Conservation (phyloP, 2,888 invertebrate genomes). For the Drosophila phalerata region DNA sequence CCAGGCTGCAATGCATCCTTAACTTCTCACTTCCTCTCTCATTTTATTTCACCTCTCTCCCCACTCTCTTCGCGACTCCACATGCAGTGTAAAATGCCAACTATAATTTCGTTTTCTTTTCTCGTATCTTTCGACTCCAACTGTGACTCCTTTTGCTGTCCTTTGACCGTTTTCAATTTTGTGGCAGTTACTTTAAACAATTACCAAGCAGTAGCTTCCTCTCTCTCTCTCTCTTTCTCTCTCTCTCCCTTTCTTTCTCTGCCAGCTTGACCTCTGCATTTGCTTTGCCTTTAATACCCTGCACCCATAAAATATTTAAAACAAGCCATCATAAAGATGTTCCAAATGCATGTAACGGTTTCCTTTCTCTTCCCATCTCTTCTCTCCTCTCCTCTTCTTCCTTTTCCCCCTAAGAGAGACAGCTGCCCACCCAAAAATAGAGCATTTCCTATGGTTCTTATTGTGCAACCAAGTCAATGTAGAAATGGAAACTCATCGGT, state of each 20-base stretch:
- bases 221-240: not conserved
- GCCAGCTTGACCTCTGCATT: not conserved
- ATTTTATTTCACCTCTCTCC: not conserved
- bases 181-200: slow-evolving; percentile 70
- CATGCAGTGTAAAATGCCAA: slow-evolving; percentile 1
- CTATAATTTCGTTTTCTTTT: slow-evolving; percentile 29
- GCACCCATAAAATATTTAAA: slow-evolving; percentile 12
- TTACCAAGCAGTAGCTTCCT: slow-evolving; percentile 39
- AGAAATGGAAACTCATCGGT: not conserved
- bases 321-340: slow-evolving; percentile 7
- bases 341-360: slow-evolving; percentile 3
- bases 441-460: not conserved
- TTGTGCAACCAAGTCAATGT: not conserved
- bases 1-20: slow-evolving; percentile 16
- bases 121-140: slow-evolving; percentile 11
- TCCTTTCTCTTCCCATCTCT: not conserved
- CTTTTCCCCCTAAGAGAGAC: not conserved
- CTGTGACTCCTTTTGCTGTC: slow-evolving; percentile 16
- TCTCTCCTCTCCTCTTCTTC: not conserved
- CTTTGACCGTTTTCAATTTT: slow-evolving; percentile 36
- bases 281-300: not conserved
- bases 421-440: not conserved
- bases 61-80: not conserved
- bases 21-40: not conserved
- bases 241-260: not conserved